Evolutionary conservation across 2,113 vertebrate genomes (phyloP).

Genomic region (Bubo scandiacus): DNA sequence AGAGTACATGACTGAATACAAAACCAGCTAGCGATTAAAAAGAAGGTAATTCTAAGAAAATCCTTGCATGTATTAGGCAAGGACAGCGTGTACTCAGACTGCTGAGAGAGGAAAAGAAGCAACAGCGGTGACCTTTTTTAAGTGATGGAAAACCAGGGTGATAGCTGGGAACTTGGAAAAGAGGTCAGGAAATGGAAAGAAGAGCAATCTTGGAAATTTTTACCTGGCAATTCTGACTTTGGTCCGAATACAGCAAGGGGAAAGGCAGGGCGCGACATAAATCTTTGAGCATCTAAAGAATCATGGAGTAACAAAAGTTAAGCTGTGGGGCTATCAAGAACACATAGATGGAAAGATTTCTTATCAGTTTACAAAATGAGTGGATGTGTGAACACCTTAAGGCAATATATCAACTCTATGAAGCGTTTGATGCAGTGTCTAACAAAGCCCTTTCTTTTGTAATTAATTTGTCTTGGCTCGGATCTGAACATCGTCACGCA

Average conservation of each 20-base stretch:
- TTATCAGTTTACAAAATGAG: neutral
- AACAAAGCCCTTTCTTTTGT: neutral
- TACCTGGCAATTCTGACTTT: neutral
- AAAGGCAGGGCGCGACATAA: neutral
- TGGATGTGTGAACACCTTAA: neutral
- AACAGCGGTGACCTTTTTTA: neutral
- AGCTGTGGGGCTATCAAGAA: neutral
- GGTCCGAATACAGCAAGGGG: neutral
- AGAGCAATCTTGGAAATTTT: neutral
- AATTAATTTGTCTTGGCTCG: neutral
- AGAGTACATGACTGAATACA: neutral
- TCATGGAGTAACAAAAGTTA: neutral
- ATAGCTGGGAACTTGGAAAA: neutral
- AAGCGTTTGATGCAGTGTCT: neutral
- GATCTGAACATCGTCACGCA: neutral
- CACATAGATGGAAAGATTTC: neutral
- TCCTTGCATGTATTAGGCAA: neutral
- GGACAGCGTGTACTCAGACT: neutral
- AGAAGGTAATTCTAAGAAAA: conserved; percentile 39
- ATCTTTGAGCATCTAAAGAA: neutral
- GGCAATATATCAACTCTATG: neutral
- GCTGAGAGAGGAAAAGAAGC: neutral
- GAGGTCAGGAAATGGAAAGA: conserved; percentile 1
- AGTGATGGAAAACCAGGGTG: conserved; percentile 6
- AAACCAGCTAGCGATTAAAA: neutral